phyloP scores from a whole-genome alignment of 2,797 vertebrate genomes.

The Babyrousa celebensis region DNA sequence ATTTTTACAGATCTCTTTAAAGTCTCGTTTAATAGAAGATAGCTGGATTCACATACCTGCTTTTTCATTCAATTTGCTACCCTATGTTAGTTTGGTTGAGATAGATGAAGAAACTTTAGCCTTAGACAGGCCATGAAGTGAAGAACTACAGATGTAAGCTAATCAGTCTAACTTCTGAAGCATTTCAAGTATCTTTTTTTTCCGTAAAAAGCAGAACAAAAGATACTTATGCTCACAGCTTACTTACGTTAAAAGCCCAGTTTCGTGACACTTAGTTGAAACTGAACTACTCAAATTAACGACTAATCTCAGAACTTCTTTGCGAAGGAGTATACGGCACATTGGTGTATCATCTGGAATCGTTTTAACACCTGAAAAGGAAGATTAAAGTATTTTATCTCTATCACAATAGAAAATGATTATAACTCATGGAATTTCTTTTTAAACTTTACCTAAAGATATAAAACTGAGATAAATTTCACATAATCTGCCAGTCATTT shows the following conservation, averaged over 20 bases:
- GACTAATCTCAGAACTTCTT: slow-evolving; percentile 98
- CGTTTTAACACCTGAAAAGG: slow-evolving; percentile 94
- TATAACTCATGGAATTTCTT: slow-evolving; percentile 24
- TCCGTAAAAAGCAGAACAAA: slow-evolving; percentile 12
- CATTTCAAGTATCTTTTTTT: slow-evolving; percentile 31
- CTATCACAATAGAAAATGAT: neutral
- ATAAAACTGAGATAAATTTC: neutral
- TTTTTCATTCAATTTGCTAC: neutral
- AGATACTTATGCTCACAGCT: neutral
- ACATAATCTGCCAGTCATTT: neutral
- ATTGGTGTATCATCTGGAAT: slow-evolving; percentile 98
- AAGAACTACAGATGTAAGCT: neutral
- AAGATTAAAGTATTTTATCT: slow-evolving; percentile 72
- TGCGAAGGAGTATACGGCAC: slow-evolving; percentile 97
- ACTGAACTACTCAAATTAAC: slow-evolving; percentile 99
- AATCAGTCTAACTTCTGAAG: slow-evolving; percentile 24
- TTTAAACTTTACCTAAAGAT: slow-evolving; percentile 54
- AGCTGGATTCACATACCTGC: neutral
- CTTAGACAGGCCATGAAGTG: neutral
- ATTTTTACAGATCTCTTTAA: slow-evolving; percentile 19
- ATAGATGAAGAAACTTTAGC: neutral
- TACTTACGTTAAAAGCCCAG: slow-evolving; percentile 98
- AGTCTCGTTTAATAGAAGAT: slow-evolving; percentile 2
- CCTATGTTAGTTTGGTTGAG: neutral
- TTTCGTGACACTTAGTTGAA: slow-evolving; percentile 99